Evolutionary conservation across 2,888 invertebrate genomes (phyloP), one percentile per base, ranked within the genome.

Genomic region (Lacanobia wlatinum): DNA sequence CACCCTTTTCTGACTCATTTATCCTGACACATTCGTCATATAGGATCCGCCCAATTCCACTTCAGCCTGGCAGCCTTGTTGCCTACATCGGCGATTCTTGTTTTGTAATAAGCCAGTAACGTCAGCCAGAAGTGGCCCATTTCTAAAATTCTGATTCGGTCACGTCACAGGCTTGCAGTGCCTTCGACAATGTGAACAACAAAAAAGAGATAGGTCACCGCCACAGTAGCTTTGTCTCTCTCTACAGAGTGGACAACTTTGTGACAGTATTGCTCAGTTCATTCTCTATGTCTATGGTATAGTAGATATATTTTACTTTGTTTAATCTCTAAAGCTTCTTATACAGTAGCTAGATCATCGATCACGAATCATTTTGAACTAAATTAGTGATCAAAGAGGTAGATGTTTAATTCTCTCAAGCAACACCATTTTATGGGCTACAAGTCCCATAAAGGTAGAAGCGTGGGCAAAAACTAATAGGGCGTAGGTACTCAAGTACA

Each of bases 401-500:
- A 34, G 18, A 16, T 28, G 18, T 56, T 56, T 56, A 34, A 9
- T 40, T 40, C 1, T 43, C 52, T 38, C 28, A 34, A 34, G 46
- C 34, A 23, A 34, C 14, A 53, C 53, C 43, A 69, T 53, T 14
- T 18, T 21, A 67, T 66, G 21, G 43, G 14, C 40, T 50, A 50
- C 28, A 12, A 34, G 28, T 18, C 18, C 40, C 28, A 5, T 14
- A 18, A 21, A 50, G 21, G 34, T 34, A 34, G 10, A 14, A 40
- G 43, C 23, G 73, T 71, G 43, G 71, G 73, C 50, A 16, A 5
- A 43, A 52, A 59, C 5, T 23, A 14, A 5, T 21, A 48, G 59
- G 69, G 46, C 53, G 53, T 68, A 46, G 12, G 70, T 55, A 53
- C 52, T 69, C 9, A 58, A 46, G 34, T 46, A 43, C n/a, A 34